phyloP scores from a whole-genome alignment of 2,113 vertebrate genomes.

The Hucho hucho region DNA sequence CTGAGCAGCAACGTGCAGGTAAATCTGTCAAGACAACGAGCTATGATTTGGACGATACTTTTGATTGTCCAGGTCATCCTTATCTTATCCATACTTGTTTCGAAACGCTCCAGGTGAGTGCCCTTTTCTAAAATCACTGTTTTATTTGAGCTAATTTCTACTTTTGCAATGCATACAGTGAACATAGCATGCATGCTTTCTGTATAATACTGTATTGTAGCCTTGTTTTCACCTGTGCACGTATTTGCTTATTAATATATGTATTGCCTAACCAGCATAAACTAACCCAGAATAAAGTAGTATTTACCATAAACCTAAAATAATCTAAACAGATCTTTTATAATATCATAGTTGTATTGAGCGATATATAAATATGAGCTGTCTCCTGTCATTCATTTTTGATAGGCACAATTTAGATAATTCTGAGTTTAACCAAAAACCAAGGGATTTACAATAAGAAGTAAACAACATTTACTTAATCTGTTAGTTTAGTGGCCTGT shows the following conservation, averaged over 20 bases:
- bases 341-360: too few relatives aligned
- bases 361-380: too few relatives aligned
- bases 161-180: neutral
- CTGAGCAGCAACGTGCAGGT: neutral
- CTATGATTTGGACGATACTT: conserved; percentile 68
- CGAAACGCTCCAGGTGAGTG: conserved; percentile 65
- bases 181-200: neutral
- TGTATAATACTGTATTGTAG: neutral
- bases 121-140: too few relatives aligned
- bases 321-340: too few relatives aligned
- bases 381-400: too few relatives aligned
- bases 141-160: neutral
- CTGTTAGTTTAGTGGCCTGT: neutral
- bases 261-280: neutral
- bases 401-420: too few relatives aligned
- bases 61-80: conserved; percentile 54
- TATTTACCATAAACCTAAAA: too few relatives aligned
- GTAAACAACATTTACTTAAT: neutral
- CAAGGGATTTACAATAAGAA: too few relatives aligned
- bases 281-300: too few relatives aligned
- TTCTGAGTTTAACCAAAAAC: too few relatives aligned
- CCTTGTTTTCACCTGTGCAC: neutral
- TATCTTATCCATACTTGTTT: conserved; percentile 55
- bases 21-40: neutral
- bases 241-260: neutral